Conservation (phyloP, 2,797 vertebrate species). For the Rhincodon typus region DNA sequence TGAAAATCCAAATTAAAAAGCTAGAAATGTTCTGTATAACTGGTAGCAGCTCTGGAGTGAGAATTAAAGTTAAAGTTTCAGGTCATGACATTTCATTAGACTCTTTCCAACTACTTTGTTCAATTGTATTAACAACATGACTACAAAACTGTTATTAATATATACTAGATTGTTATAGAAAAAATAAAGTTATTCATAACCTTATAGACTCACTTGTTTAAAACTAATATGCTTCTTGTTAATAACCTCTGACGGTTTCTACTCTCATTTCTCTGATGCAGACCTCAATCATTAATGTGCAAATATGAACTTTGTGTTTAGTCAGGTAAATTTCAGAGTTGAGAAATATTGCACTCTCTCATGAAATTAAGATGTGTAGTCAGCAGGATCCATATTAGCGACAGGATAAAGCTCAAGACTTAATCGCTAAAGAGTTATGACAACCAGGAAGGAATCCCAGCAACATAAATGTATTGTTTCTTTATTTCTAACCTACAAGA, state of each 20-base stretch:
- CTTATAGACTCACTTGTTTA: not conserved
- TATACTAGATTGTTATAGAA: not conserved
- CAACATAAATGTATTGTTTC: not conserved
- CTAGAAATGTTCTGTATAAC: no score
- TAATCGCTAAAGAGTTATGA: not conserved
- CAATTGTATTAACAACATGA: not conserved
- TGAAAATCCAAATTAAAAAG: no score
- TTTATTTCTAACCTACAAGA: not conserved
- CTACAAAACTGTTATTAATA: not conserved
- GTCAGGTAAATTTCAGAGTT: not conserved
- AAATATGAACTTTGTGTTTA: not conserved
- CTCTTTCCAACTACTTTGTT: not conserved
- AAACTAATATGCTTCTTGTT: not conserved
- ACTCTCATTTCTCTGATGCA: not conserved
- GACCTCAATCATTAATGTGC: not conserved
- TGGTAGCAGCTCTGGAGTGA: no score
- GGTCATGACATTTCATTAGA: no score
- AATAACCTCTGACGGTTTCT: not conserved
- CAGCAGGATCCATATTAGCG: not conserved
- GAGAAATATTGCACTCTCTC: not conserved
- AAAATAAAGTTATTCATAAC: not conserved
- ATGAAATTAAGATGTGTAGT: not conserved
- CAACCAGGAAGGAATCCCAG: not conserved
- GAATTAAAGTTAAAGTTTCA: no score
- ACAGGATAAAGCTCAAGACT: conserved; percentile 15